Conservation (phyloP, 2,888 invertebrate genomes). For the Nymphalis c-album region DNA sequence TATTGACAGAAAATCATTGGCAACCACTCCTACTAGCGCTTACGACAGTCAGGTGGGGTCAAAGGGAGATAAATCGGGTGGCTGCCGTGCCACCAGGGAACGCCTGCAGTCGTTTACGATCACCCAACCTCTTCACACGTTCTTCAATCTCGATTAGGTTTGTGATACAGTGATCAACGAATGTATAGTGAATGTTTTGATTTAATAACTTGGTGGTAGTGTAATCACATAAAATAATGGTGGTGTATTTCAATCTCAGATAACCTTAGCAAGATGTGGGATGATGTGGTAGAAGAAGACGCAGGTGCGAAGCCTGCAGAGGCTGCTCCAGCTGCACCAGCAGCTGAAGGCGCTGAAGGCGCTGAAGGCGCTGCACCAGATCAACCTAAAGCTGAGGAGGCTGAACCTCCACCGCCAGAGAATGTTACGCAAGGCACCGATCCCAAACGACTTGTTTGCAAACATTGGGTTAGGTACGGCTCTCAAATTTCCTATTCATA, state of each 20-base stretch:
- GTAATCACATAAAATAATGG: slow-evolving; percentile 35
- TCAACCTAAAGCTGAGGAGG: slow-evolving; percentile 68
- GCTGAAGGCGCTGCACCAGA: slow-evolving; percentile 46
- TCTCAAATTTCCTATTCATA: not conserved
- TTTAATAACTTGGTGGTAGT: slow-evolving; percentile 13
- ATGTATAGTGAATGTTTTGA: slow-evolving; percentile 25
- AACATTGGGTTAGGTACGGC: slow-evolving; percentile 89
- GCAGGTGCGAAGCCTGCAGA: slow-evolving; percentile 48
- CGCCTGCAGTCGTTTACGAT: slow-evolving; percentile 71
- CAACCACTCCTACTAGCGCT: slow-evolving; percentile 59
- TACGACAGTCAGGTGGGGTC: slow-evolving; percentile 76
- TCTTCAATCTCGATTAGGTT: slow-evolving; percentile 69
- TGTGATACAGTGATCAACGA: slow-evolving; percentile 46
- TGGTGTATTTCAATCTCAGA: slow-evolving; percentile 66
- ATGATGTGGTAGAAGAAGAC: slow-evolving; percentile 80
- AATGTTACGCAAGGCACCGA: slow-evolving; percentile 72
- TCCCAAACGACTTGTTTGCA: slow-evolving; percentile 86
- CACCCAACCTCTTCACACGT: slow-evolving; percentile 74
- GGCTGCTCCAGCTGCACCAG: slow-evolving; percentile 38
- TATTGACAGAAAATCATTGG: slow-evolving; percentile 80
- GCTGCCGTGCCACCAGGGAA: slow-evolving; percentile 61
- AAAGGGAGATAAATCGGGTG: slow-evolving; percentile 77
- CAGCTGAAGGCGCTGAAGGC: slow-evolving; percentile 58
- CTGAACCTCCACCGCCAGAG: slow-evolving; percentile 70
- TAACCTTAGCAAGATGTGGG: slow-evolving; percentile 75